Evolutionary conservation across 2,797 vertebrate genomes (phyloP), one percentile per base, ranked within the genome.

Genomic region (Darevskia nairensis): DNA sequence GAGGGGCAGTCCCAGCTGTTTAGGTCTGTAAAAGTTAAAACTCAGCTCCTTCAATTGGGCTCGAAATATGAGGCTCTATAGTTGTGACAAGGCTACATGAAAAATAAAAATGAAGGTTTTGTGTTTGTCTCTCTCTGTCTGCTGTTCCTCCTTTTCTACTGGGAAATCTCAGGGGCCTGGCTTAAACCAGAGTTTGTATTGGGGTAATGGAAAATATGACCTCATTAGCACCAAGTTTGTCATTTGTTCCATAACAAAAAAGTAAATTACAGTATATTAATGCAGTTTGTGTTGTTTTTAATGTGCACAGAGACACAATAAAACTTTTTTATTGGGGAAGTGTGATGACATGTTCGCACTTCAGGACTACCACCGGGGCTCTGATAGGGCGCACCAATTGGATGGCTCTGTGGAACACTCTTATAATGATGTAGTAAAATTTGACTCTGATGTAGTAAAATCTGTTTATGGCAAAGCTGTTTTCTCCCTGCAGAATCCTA

Each of bases 401-500:
- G 80, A 91, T 95, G 94, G 94, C 93, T 95, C 95, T 72, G 71
- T 94, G 94, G 95, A 96, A 96, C 95, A 88, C 94, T 95, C 94
- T 87, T 89, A 94, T 97, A 97, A 97, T 97, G 96, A 97, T 97
- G 95, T 90, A 94, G 95, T 97, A 97, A 97, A 97, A 97, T 97
- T 96, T 97, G 96, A 97, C 96, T 96, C 96, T 97, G 96, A 97
- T 97, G 97, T 96, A 97, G 96, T 97, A 97, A 97, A 97, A 96
- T 97, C 96, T 96, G 97, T 97, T 97, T 97, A 97, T 97, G 92
- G 95, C 93, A 94, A 97, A 95, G 90, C 95, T 94, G 93, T 86
- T 95, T 93, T 97, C 97, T 96, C 97, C 97, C 96, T 96, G 96
- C 94, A 95, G 95, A 92, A 93, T 96, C 92, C 95, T 94, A 93